Base-by-base conservation (phyloP, 2,888 invertebrate genomes). In the Allolobophora icterica region DNA sequence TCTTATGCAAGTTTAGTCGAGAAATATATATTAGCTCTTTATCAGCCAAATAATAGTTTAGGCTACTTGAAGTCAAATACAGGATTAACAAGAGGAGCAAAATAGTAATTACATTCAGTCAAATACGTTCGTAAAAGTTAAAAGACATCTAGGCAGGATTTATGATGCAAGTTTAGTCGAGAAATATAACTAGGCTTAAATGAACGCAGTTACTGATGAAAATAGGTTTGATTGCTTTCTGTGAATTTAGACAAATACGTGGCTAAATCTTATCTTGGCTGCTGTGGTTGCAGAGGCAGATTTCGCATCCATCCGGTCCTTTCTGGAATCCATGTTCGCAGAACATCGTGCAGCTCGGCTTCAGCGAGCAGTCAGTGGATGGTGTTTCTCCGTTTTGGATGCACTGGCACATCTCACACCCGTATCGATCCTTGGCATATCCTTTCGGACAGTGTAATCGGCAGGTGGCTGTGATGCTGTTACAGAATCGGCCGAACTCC, bases 221-320 rank as follows among this genome's bases (percentile, higher is more conserved):
- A 11, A 45, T 45, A 11, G 13, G 13, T 8, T 52, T 52, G 24
- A 8, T 15, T 8, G 0, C 24, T 24, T 52, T 24, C 24, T 71
- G 3, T 71, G n/a, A 11, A 71, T 71, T n/a, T n/a, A 13, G 71
- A 30, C 71, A n/a, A 8, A 17, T 52, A 1, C 5, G 13, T 24
- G 52, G 52, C 24, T 52, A n/a, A 13, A 3, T 30, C n/a, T 71
- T 11, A 8, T 30, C n/a, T 11, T 30, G 1, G 71, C 11, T 11
- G 6, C 4, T n/a, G 71, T 94, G 35, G 38, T 34, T 38, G 52
- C 89, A 89, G 19, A 34, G 42, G 34, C 89, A 89, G 89, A 89
- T 89, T 4, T 89, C 89, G 42, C 52, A 52, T 89, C 89, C 89
- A 40, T 89, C 89, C 45, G 89, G 0, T 42, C 45, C 89, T n/a